Percentiles rank a stretch among this genome's conserved stretches.
Evolutionary conservation across 2,113 vertebrate species (phyloP).

Genomic region (Semicossyphus pulcher): DNA sequence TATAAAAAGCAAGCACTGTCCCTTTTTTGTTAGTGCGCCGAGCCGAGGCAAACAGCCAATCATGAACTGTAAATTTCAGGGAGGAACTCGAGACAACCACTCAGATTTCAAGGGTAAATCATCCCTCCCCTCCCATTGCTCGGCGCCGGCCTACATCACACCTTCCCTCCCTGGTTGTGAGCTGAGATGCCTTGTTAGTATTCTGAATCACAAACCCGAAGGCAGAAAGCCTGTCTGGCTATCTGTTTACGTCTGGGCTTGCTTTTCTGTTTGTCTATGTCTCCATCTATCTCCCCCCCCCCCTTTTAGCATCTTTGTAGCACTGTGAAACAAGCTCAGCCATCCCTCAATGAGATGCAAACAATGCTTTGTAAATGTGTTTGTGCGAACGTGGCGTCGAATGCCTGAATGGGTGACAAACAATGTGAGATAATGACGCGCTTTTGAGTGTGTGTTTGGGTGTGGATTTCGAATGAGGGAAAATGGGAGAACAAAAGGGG

Average conservation of each 20-base stretch:
- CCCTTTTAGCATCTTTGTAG: conserved; percentile 41
- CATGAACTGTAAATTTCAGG: not conserved
- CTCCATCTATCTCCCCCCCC: conserved; percentile 44
- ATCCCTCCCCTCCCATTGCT: conserved; percentile 19
- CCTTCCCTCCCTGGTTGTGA: conserved; percentile 53
- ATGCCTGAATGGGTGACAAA: conserved; percentile 59
- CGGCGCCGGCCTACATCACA: conserved; percentile 49
- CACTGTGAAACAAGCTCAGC: conserved; percentile 59
- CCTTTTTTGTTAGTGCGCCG: conserved; percentile 4
- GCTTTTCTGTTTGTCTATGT: conserved; percentile 63
- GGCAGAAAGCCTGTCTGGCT: conserved; percentile 67
- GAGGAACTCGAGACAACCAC: conserved; percentile 21
- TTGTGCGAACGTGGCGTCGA: conserved; percentile 45
- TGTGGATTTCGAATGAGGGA: conserved; percentile 25
- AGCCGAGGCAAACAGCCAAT: conserved; percentile 23
- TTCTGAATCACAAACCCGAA: conserved; percentile 67
- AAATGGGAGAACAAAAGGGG: conserved; percentile 24
- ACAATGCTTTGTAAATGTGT: conserved; percentile 67
- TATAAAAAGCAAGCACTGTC: not conserved
- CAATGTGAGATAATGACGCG: conserved; percentile 58
- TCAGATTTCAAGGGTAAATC: conserved; percentile 63
- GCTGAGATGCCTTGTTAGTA: conserved; percentile 71
- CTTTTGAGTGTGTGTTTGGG: conserved; percentile 39
- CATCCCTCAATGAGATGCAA: conserved; percentile 65
- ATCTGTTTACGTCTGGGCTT: conserved; percentile 68